These are phyloP conservation scores for Taurulus bubalis DNA, from an alignment of 2,113 vertebrate species.

Conservation along the genomic window DNA sequence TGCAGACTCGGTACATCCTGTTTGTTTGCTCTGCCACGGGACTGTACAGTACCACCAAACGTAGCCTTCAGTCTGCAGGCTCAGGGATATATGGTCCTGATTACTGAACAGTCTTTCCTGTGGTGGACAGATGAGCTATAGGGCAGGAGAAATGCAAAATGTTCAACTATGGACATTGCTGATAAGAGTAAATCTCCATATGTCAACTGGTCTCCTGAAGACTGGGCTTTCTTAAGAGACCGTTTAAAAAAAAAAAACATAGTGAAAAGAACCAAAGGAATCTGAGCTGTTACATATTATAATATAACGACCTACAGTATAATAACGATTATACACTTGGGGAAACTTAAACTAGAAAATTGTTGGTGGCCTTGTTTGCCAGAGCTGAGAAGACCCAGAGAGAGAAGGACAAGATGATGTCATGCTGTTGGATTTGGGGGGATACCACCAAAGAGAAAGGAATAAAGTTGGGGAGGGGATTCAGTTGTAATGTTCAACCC, in stretches of 20 bases:
- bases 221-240: neutral
- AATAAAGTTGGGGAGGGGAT: constrained; percentile 62
- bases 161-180: constrained; percentile 2
- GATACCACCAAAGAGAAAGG: constrained; percentile 66
- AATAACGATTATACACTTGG: constrained; percentile 17
- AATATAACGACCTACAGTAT: constrained; percentile 9
- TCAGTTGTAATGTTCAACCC: constrained; percentile 60
- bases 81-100: constrained; percentile 43
- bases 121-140: constrained; percentile 23
- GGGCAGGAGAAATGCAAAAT: constrained; percentile 20
- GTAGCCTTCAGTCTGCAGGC: constrained; percentile 20
- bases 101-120: constrained; percentile 16
- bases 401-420: constrained; percentile 65
- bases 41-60: neutral
- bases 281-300: neutral
- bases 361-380: constrained; percentile 72
- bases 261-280: neutral
- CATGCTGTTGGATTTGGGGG: constrained; percentile 68
- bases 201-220: constrained; percentile 1
- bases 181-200: constrained; percentile 18
- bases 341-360: constrained; percentile 22
- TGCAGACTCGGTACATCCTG: constrained; percentile 37
- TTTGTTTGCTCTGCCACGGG: constrained; percentile 20
- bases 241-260: neutral
- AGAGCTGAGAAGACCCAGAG: constrained; percentile 57